Conservation (phyloP, 2,113 vertebrate species). For the Xyliphius kryptos region DNA sequence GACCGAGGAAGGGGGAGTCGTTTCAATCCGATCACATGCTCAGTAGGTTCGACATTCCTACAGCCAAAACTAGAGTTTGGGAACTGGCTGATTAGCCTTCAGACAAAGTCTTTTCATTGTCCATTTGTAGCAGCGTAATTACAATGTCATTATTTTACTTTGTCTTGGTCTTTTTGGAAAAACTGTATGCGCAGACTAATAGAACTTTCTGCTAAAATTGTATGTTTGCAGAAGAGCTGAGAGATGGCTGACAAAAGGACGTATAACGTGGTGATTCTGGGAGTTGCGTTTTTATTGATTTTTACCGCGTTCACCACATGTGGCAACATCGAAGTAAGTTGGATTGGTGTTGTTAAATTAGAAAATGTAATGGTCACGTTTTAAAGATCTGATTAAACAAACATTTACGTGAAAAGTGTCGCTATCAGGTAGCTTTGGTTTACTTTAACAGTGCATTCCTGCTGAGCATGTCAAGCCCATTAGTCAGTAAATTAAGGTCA, state of each 20-base stretch:
- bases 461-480: constrained; percentile 8
- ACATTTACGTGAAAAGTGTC: no score
- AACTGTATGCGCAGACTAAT: no score
- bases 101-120: no score
- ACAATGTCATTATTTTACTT: no score
- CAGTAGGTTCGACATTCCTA: constrained; percentile 4
- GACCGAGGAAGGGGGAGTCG: neutral
- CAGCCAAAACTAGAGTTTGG: neutral
- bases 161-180: no score
- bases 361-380: no score
- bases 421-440: neutral
- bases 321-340: constrained; percentile 68
- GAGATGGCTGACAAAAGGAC: constrained; percentile 64
- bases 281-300: constrained; percentile 66
- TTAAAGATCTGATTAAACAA: no score
- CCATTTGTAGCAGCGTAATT: no score
- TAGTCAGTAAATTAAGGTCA: constrained; percentile 38
- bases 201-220: neutral
- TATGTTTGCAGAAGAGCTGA: neutral
- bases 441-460: neutral
- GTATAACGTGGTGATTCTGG: constrained; percentile 67
- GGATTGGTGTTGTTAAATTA: neutral
- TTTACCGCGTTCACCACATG: constrained; percentile 73
- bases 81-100: no score
- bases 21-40: constrained; percentile 12